Percentiles rank a stretch among this genome's conserved stretches.
These are phyloP conservation scores for Gymnorhina tibicen DNA, from an alignment of 2,113 vertebrate species.

Conservation along the genomic window DNA sequence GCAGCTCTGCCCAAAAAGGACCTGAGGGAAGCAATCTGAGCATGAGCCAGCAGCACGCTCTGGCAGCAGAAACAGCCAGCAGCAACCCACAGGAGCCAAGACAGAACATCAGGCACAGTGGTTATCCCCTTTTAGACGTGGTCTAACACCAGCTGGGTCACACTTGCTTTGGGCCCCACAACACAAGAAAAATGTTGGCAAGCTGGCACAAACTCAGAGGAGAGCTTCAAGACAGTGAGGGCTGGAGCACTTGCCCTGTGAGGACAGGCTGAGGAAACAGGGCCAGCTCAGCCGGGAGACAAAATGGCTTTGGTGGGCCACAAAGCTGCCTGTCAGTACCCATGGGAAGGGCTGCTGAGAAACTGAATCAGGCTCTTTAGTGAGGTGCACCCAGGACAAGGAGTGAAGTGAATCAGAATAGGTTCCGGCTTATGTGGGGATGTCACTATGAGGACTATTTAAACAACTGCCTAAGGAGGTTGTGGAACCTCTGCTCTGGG, in stretches of 20 bases:
- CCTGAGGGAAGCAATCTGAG: neutral
- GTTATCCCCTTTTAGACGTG: neutral
- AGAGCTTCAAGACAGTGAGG: neutral
- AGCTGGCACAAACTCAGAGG: neutral
- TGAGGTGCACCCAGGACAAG: neutral
- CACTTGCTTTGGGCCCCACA: neutral
- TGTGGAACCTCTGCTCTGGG: neutral
- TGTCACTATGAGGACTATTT: neutral
- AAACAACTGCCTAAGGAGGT: neutral
- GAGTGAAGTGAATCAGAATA: rapidly evolving
- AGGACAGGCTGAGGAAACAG: neutral
- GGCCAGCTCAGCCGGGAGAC: neutral
- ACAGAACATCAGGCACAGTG: neutral
- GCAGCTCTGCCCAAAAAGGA: neutral
- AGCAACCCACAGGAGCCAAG: neutral
- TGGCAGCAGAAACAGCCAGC: neutral
- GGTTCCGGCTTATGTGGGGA: neutral
- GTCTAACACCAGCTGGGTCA: neutral
- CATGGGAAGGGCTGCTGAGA: neutral
- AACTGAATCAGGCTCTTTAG: neutral
- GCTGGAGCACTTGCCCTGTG: neutral
- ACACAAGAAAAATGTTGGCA: neutral
- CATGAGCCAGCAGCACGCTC: rapidly evolving
- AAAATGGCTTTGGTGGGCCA: neutral
- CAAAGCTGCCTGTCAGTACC: neutral